Base-by-base conservation (phyloP, 2,888 invertebrate species). In the Cryptosula pallasiana region DNA sequence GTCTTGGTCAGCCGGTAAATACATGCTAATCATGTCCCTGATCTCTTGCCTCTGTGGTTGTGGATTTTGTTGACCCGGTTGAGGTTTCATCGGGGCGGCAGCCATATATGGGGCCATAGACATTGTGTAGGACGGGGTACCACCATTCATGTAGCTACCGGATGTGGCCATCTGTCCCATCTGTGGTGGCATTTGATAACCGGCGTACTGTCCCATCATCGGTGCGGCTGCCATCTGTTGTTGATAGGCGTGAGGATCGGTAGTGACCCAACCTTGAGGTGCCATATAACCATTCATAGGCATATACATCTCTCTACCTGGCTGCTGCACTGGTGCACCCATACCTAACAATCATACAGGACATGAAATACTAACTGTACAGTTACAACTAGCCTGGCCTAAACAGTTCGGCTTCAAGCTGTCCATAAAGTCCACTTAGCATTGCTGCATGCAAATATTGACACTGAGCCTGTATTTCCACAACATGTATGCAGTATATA, bases 261-360 rank as follows among this genome's bases (percentile, higher is more conserved):
- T 76, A 55, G 79, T 77, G 91, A 93, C 81, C 89, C 93, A 92
- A 86, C 95, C 95, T 9, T 95, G 95, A 84, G 96, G 95, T 73
- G 95, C 94, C 94, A 95, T 95, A 87, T 96, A 96, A 0, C 95
- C 95, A 84, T 94, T 95, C 76, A 79, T 78, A 79, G 83, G 82
- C 69, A 80, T 80, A 78, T 86, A 86, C 83, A 86, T 84, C 73
- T 86, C 85, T 34, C 85, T 78, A 55, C 81, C 80, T 13, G 82
- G 81, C 74, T 81, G 80, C 29, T 80, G 81, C 74, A 80, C 78
- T 74, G 83, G 76, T 70, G 85, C 81, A 25, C 80, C 79, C 0
- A 63, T 63, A 32, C 63, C 63, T 63, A 45, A 45, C 20, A 45
- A 45, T 45, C 20, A 20, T 5, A 20, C 45, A 13, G 45, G 9